Base-by-base conservation (phyloP, 2,797 vertebrate genomes). In the Brachyalestes nurse region DNA sequence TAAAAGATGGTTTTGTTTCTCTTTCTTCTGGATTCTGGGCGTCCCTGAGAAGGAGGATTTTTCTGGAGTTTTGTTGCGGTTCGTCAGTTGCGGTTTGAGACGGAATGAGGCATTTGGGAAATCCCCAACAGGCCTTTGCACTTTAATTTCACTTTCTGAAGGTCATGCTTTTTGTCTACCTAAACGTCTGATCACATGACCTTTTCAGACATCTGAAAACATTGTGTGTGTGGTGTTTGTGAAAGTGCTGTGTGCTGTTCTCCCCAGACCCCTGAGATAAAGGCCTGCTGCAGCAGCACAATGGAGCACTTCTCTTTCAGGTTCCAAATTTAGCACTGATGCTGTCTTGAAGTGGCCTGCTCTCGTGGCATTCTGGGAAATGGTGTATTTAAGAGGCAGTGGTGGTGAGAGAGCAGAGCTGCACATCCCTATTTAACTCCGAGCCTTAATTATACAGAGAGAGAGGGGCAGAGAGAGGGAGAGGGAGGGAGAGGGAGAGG, bases 371-470 rank as follows among this genome's bases (percentile, higher is more conserved):
- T 79, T 72, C 83, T 77, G 75, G 71, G 75, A 83, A 77, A 77
- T 77, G 67, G 7, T 78, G 76, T 80, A 79, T 84, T 85, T 84
- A 77, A 49, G 70, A 78, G 62, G 21, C 70, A 72, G 80, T 55
- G 73, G 72, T 81, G 78, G 78, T 75, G 23, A 76, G 60, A 81
- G 80, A 77, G 76, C 61, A 25, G 75, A 73, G 55, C 66, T 53
- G 80, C 72, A 75, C 70, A 83, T 86, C 74, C 64, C 45, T 53
- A 60, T 81, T 79, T 72, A 80, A 40, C 75, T 73, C 51, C 9
- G 70, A 81, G 62, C 85, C 67, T 21, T 87, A 88, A 84, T 88
- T 84, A 86, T 62, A 85, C 53, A 73, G 77, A 84, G 85, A 84
- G 76, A 87, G 53, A 88, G 83, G 70, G 80, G 73, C 42, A 12